Evolutionary conservation across 1,140 invertebrate genomes (phyloP), one percentile per base, ranked within the genome.

Genomic region (Drosophila ohnishii): DNA sequence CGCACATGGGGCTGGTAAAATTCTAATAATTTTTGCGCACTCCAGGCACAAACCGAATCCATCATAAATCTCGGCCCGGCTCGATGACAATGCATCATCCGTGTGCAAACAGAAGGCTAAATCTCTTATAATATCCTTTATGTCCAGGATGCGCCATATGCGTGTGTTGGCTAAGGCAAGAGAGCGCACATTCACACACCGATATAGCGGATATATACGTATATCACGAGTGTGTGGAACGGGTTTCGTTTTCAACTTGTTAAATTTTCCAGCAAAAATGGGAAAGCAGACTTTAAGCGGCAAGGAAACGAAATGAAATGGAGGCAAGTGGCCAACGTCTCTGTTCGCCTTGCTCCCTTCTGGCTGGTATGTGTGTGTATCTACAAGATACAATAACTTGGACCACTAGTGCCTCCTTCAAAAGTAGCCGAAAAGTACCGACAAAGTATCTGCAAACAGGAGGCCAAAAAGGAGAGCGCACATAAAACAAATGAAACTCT

Each of bases 51-150:
- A 87, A 87, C 83, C 84, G 84, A 88, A 89, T 91, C 87, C 90
- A 87, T 90, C 81, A 90, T 90, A 90, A 90, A 90, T 90, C 90
- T 90, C 88, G 88, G 89, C 73, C 81, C 85, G 60, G 75, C 89
- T 90, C 90, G 89, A 90, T 90, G 85, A 90, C 89, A 90, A 90
- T 90, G 84, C 89, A 91, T 90, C 89, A 90, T 90, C 89, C 86
- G 77, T 87, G 75, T 80, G 90, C 85, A 90, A 90, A 90, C 89
- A 90, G 65, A 88, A 77, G 78, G 84, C 82, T 87, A 90, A 90
- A 90, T 91, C 85, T 89, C 78, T 84, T 91, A 83, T 90, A 87
- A 90, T 90, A 90, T 90, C 85, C 84, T 88, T 88, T 88, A 78
- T 88, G 84, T 88, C 84, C 84, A 88, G 85, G 84, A 88, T 84